Conservation (phyloP, 2,888 invertebrate species). For the Baronia brevicornis region DNA sequence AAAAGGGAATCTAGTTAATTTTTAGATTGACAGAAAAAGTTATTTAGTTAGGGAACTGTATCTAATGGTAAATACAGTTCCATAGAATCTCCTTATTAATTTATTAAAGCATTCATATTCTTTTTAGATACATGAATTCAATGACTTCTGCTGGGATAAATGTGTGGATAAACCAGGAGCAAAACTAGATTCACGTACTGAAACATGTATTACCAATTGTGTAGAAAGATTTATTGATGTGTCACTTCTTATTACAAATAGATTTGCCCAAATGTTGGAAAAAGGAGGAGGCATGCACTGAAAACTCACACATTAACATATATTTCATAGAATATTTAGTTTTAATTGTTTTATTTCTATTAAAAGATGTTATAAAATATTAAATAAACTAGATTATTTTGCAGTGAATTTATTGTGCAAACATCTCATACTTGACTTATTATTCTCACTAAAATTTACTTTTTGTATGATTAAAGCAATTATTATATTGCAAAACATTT, state of each 20-base stretch:
- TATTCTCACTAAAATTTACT: background rate
- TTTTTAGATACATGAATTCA: slow-evolving; percentile 91
- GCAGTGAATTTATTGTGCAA: background rate
- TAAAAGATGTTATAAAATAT: slow-evolving; percentile 13
- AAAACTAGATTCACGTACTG: slow-evolving; percentile 91
- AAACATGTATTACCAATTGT: slow-evolving; percentile 93
- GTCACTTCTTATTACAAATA: slow-evolving; percentile 88
- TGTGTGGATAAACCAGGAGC: slow-evolving; percentile 93
- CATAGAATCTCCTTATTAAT: too few species aligned
- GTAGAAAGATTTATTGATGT: slow-evolving; percentile 96
- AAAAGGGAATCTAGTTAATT: too few species aligned
- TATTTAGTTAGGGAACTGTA: too few species aligned
- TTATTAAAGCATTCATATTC: background rate
- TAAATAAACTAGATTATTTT: slow-evolving; percentile 7
- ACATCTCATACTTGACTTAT: background rate
- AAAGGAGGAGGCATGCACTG: slow-evolving; percentile 79
- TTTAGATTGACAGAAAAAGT: too few species aligned
- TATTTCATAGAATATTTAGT: slow-evolving; percentile 4
- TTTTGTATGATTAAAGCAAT: background rate
- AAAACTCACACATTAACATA: slow-evolving; percentile 16
- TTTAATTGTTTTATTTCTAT: slow-evolving; percentile 3
- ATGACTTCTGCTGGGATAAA: slow-evolving; percentile 97
- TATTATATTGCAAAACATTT: background rate
- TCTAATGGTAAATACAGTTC: too few species aligned
- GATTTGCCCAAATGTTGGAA: slow-evolving; percentile 91